Conservation (phyloP, 2,797 vertebrate species). For the Cyclopterus lumpus region DNA sequence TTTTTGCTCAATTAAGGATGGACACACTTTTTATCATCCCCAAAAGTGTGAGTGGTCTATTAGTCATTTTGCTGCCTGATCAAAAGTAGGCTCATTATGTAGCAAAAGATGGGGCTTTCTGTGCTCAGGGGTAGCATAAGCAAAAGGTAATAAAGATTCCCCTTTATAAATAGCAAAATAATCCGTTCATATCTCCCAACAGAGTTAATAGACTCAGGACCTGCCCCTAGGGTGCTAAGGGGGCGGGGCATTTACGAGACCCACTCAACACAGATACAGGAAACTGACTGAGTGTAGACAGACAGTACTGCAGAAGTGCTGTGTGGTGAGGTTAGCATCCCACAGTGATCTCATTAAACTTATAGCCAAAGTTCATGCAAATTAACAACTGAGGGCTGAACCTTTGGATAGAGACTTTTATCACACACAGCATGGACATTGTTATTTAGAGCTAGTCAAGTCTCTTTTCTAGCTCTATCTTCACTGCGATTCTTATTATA, state of each 20-base stretch:
- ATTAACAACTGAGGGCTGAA: constrained; percentile 14
- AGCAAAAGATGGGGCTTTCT: too few relatives aligned
- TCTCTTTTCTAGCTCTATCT: constrained; percentile 3
- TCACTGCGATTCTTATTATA: constrained; percentile 44
- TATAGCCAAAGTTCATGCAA: constrained; percentile 14
- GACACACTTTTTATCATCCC: neutral
- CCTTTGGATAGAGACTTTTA: constrained; percentile 12
- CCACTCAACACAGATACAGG: neutral
- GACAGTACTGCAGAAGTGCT: constrained; percentile 2
- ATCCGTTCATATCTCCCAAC: neutral
- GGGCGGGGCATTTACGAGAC: neutral
- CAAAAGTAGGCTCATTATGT: neutral
- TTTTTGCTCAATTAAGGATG: neutral
- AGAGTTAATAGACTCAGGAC: neutral
- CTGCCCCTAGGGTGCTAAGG: too few relatives aligned
- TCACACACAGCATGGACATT: neutral
- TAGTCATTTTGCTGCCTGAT: neutral
- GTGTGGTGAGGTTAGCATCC: neutral
- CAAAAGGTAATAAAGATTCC: neutral
- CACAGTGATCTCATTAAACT: neutral
- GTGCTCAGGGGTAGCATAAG: neutral
- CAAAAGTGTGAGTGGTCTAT: neutral
- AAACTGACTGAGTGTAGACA: neutral
- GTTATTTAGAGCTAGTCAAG: constrained; percentile 18
- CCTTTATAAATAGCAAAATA: too few relatives aligned